Evolutionary conservation across 2,888 invertebrate species (phyloP).

Genomic region (Microdon myrmicae): DNA sequence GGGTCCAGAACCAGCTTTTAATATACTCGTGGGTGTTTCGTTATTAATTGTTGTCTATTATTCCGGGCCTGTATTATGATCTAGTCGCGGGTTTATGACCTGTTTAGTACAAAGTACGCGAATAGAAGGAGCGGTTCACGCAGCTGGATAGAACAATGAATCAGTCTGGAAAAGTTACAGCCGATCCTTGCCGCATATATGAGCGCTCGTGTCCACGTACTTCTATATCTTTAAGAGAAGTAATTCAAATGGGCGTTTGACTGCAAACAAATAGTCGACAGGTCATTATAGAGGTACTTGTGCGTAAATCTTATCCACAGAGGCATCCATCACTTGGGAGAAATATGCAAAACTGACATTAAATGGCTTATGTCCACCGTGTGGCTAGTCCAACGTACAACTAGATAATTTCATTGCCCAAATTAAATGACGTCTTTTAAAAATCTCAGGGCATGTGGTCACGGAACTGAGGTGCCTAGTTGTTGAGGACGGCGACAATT

Average conservation of each 20-base stretch:
- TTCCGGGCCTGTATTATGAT: conserved; percentile 42
- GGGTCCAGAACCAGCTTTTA: conserved; percentile 37
- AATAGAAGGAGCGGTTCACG: conserved; percentile 49
- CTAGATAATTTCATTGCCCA: not conserved
- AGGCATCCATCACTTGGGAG: conserved; percentile 16
- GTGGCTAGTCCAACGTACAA: not conserved
- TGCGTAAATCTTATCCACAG: conserved; percentile 26
- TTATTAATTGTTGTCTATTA: conserved; percentile 50
- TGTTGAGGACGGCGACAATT: too few relatives aligned
- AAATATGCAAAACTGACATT: not conserved
- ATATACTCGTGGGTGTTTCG: conserved; percentile 41
- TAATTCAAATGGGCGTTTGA: conserved; percentile 12
- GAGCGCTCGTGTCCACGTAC: too few relatives aligned
- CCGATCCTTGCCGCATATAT: conserved; percentile 28
- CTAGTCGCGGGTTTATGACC: conserved; percentile 42
- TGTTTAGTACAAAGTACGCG: too few relatives aligned
- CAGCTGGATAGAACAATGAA: conserved; percentile 52
- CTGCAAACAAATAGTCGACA: conserved; percentile 4
- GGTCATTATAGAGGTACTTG: conserved; percentile 9
- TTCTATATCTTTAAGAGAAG: too few relatives aligned
- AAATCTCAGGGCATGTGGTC: too few relatives aligned
- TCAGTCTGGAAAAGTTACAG: conserved; percentile 40
- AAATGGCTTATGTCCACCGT: not conserved
- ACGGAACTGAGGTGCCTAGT: too few relatives aligned
- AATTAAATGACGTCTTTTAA: too few relatives aligned